A percentile compares a stretch with the other conserved stretches of the same genome.
phyloP scores from a whole-genome alignment of 2,797 vertebrate species.

The Urosaurus nigricauda region DNA sequence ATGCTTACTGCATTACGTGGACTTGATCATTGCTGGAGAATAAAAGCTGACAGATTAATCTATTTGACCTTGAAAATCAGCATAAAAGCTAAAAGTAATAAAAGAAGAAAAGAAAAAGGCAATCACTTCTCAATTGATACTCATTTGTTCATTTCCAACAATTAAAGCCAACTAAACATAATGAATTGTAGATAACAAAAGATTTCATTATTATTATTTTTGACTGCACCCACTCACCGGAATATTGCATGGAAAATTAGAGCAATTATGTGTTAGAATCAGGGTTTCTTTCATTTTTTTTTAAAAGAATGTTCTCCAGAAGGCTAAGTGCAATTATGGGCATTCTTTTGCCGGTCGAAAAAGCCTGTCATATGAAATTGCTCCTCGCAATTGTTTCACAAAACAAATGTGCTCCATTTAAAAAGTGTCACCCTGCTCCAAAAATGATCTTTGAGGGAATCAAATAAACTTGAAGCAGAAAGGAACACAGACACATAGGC shows the following conservation, averaged over 20 bases:
- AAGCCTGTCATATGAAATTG: neutral
- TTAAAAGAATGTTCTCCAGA: constrained; percentile 14
- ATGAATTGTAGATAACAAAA: constrained; percentile 22
- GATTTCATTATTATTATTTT: neutral
- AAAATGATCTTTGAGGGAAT: neutral
- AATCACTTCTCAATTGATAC: neutral
- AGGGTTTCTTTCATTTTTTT: constrained; percentile 7
- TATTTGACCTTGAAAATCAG: constrained; percentile 47
- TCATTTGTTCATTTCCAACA: constrained; percentile 4
- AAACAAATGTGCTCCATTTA: constrained; percentile 27
- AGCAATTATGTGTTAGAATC: constrained; percentile 20
- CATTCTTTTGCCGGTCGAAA: constrained; percentile 25
- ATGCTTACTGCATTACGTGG: neutral
- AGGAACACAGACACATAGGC: neutral
- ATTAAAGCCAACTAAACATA: constrained; percentile 43
- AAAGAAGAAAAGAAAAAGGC: neutral
- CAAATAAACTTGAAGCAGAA: neutral
- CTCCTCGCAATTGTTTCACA: constrained; percentile 31
- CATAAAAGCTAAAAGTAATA: constrained; percentile 17
- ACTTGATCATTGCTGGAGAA: neutral
- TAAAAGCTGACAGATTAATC: constrained; percentile 42
- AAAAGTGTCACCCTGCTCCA: neutral
- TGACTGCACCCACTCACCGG: neutral
- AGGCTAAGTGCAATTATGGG: constrained; percentile 29
- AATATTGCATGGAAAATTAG: constrained; percentile 34